A percentile compares a stretch with the other conserved stretches of the same genome.
These are phyloP conservation scores for Panagrolaimus sp. DNA, from an alignment of 1,140 invertebrate species.

Conservation along the genomic window DNA sequence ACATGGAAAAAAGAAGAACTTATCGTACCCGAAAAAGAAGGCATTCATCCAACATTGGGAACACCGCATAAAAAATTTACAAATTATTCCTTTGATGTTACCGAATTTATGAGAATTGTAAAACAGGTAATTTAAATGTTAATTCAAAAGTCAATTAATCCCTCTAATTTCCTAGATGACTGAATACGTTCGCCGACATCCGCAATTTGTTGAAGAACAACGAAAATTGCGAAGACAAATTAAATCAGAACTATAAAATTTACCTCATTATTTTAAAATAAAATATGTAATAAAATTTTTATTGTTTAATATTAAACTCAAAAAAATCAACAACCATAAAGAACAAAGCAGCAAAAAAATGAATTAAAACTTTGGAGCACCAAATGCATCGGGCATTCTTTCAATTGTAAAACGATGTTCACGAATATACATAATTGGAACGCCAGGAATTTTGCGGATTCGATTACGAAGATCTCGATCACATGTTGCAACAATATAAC, in stretches of 20 bases:
- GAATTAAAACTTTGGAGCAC: slow-evolving; percentile 32
- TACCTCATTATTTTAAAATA: no score
- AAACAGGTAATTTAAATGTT: slow-evolving; percentile 14
- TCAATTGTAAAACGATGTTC: slow-evolving; percentile 91
- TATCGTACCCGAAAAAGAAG: slow-evolving; percentile 74
- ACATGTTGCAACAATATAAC: slow-evolving; percentile 98
- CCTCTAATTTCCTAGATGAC: slow-evolving; percentile 35
- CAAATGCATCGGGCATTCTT: slow-evolving; percentile 73
- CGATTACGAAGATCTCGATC: slow-evolving; percentile 92
- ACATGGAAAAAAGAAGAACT: slow-evolving; percentile 80
- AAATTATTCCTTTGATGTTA: slow-evolving; percentile 83
- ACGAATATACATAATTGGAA: slow-evolving; percentile 82
- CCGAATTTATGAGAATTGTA: slow-evolving; percentile 29
- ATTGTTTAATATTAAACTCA: no score
- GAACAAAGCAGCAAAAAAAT: neutral
- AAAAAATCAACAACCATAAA: neutral
- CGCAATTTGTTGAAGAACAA: slow-evolving; percentile 42
- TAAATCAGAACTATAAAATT: slow-evolving; percentile 23
- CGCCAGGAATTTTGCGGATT: slow-evolving; percentile 94
- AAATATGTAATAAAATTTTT: no score
- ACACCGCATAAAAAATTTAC: slow-evolving; percentile 47
- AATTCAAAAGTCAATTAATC: neutral
- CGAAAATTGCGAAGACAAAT: slow-evolving; percentile 23
- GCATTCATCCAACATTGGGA: slow-evolving; percentile 59
- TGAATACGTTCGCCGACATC: slow-evolving; percentile 46